Evolutionary conservation across 1,140 invertebrate genomes (phyloP).

Genomic region (Panagrolaimus sp.): DNA sequence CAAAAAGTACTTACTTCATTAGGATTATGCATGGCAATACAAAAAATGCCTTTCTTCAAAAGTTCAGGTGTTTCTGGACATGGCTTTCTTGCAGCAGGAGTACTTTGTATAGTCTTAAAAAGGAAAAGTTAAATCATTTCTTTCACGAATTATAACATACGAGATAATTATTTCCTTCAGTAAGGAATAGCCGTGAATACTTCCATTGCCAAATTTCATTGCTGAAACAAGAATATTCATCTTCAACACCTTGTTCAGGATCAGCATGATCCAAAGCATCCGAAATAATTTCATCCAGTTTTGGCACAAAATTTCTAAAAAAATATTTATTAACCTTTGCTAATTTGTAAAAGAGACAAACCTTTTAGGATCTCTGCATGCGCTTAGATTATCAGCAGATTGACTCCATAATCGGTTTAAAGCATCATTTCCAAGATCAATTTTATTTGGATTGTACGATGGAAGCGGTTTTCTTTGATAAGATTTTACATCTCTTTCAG

Average conservation of each 20-base stretch:
- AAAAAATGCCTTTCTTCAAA: not conserved
- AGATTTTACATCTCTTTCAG: constrained; percentile 2
- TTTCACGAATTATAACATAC: not conserved
- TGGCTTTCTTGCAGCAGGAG: constrained; percentile 2
- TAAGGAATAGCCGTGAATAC: not conserved
- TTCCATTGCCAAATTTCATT: constrained; percentile 10
- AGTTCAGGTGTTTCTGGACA: not conserved
- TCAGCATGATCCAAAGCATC: constrained; percentile 14
- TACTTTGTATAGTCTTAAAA: constrained; percentile 9
- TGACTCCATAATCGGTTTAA: constrained; percentile 4
- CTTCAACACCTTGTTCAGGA: constrained; percentile 14
- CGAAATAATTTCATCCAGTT: not conserved
- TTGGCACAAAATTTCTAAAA: constrained; percentile 4
- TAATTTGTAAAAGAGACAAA: too few relatives aligned
- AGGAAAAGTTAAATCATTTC: not conserved
- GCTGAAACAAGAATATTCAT: not conserved
- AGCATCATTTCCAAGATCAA: not conserved
- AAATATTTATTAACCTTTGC: too few relatives aligned
- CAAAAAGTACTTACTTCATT: not conserved
- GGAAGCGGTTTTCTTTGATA: not conserved
- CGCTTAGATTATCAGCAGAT: not conserved
- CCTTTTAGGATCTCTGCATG: not conserved
- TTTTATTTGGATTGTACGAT: not conserved
- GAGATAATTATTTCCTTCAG: not conserved
- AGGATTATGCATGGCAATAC: not conserved